Base-by-base conservation (phyloP, 2,888 invertebrate genomes). In the Scelioninae gen. 1 region DNA sequence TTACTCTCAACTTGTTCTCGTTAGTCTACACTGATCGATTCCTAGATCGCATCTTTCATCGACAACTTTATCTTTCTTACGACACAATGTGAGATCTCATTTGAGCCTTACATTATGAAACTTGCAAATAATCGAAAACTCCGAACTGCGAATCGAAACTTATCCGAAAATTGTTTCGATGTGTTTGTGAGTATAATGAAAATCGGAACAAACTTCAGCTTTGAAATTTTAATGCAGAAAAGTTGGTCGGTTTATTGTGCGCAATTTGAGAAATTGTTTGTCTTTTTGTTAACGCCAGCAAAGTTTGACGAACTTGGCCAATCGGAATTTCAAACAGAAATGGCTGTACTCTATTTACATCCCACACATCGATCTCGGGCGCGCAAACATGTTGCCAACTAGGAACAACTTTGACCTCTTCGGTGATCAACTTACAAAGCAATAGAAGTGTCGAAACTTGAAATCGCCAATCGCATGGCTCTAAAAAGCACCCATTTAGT, bases 271-370 rank as follows among this genome's bases (percentile, higher is more conserved):
- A 60, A 55, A 63, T 56, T 55, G 58, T 60, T 76, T 68, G 60
- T 68, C 69, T 60, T 69, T 47, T 77, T 69, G 75, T 75, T 49
- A 32, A 38, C 31, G 16, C 47, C 32, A 34, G 47, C 56, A 56
- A 79, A 80, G 79, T 80, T 80, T 66, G 62, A 68, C 60, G 66
- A 81, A 81, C 75, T 81, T 75, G 69, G 58, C 47, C 74, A 51
- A 40, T 55, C 47, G 75, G 69, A 81, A 63, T 75, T 49, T 43
- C 56, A 68, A 69, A 75, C 56, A 49, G 49, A 66, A 68, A 62
- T 58, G 62, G 56, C 65, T 34, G n/a, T 53, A 55, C 47, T 75
- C 60, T 69, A 69, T 77, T 82, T 72, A 62, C 76, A 69, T 53
- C 79, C 43, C 65, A 47, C 53, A 72, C 76, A 47, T 68, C 60